Base-by-base conservation (phyloP, 30 jellyfish, hydroid and myxozoan species). In the Calvadosia cruxmelitensis region DNA sequence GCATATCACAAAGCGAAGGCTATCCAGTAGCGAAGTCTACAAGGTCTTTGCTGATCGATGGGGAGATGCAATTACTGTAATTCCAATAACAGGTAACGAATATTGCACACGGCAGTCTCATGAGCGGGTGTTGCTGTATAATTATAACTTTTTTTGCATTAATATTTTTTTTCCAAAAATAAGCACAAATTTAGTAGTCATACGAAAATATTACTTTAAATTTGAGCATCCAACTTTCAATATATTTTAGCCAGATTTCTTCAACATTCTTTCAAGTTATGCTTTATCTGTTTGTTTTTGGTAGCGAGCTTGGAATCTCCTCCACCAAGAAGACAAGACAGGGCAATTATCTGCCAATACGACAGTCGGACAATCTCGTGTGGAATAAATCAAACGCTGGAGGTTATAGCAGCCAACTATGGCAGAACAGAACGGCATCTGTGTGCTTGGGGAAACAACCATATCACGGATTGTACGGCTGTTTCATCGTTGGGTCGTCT, bases 391-490 rank as follows among this genome's bases (percentile, higher is more conserved):
- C 90, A 77, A 36, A 27, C 49, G 50, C 33, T 77, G 7, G 85
- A 77, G 67, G 69, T 77, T 34, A 27, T 77, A 1, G 53, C 29
- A 7, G 86, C 86, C 0, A 77, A 77, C 32, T 77, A 31, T 30
- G 90, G 90, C 27, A 76, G 90, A 20, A 77, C 90, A 28, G 68
- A 86, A 24, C 49, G 33, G 15, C 13, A 71, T 1, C 90, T 86
- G 34, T 77, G 90, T 53, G 86, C 90, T 50, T 77, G 90, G 90
- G 90, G 90, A 31, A 68, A 80, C 7, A 74, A 77, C 50, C 84
- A 57, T 61, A 79, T 29, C 48, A 77, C 90, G 31, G 69, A 77
- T 36, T 77, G 90, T 77, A 68, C 86, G 51, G 50, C 72, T 49
- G 34, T 86, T 51, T 68, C 50, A n/a, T 33, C 85, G 0, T 16